Percentiles rank a stretch among this genome's conserved stretches.
Evolutionary conservation across 2,888 invertebrate genomes (phyloP).

Genomic region (Ferdinandea cuprea): DNA sequence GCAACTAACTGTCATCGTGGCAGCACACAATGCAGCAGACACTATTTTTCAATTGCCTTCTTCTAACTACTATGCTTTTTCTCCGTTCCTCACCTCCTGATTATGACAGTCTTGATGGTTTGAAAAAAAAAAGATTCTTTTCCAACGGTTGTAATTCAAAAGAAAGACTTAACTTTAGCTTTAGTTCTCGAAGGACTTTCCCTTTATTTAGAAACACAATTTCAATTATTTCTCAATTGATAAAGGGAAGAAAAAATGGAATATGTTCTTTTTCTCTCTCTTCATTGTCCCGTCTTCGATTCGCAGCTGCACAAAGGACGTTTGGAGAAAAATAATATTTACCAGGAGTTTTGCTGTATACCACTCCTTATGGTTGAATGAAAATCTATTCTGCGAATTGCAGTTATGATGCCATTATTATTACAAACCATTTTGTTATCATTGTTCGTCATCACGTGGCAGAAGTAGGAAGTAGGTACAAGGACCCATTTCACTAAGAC

Average conservation of each 20-base stretch:
- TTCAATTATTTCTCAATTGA: slow-evolving; percentile 65
- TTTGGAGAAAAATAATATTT: slow-evolving; percentile 5
- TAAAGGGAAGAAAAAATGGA: slow-evolving; percentile 27
- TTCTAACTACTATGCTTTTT: not conserved
- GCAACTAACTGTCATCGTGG: too few species aligned
- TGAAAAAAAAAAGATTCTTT: not conserved
- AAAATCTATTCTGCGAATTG: slow-evolving; percentile 24
- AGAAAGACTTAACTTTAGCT: slow-evolving; percentile 13
- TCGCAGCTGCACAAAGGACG: slow-evolving; percentile 14
- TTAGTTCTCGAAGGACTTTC: slow-evolving; percentile 32
- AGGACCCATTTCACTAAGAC: slow-evolving; percentile 14
- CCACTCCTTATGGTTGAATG: too few species aligned
- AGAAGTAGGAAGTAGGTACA: slow-evolving; percentile 11
- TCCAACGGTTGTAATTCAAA: slow-evolving; percentile 2
- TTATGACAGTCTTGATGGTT: slow-evolving; percentile 15
- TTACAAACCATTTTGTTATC: slow-evolving; percentile 18
- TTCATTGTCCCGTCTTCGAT: not conserved
- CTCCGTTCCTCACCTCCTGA: not conserved
- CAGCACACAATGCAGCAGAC: too few species aligned
- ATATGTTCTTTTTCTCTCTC: not conserved
- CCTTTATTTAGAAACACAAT: slow-evolving; percentile 63
- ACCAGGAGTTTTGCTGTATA: slow-evolving; percentile 17
- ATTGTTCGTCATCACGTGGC: slow-evolving; percentile 13
- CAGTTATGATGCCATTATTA: slow-evolving; percentile 31
- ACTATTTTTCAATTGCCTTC: slow-evolving; percentile 26